A percentile compares a stretch with the other conserved stretches of the same genome.
phyloP scores from a whole-genome alignment of 30 jellyfish, hydroid and myxozoan genomes.

The Calvadosia cruxmelitensis region DNA sequence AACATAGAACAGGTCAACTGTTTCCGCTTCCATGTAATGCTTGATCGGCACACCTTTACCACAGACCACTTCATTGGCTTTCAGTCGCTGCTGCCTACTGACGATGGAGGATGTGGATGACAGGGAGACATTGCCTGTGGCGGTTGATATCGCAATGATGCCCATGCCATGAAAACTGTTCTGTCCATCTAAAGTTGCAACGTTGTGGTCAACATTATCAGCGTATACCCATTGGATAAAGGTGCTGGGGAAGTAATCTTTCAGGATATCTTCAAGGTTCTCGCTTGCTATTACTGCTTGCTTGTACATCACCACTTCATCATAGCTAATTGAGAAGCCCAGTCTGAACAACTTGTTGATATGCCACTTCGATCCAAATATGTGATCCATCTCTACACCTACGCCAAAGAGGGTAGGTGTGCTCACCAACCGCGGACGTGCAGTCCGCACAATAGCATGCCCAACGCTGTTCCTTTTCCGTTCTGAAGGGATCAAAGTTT shows the following conservation, averaged over 20 bases:
- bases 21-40: no score
- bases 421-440: constrained; percentile 11
- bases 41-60: no score
- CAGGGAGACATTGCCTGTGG: no score
- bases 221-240: constrained; percentile 12
- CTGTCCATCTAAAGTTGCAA: constrained; percentile 6
- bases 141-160: neutral
- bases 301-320: constrained; percentile 8
- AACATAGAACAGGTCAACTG: neutral
- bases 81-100: no score
- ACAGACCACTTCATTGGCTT: no score
- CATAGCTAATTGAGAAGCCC: constrained; percentile 8
- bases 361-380: no score
- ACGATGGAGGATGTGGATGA: no score
- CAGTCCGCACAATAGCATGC: constrained; percentile 5
- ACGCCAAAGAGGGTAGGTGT: constrained; percentile 8
- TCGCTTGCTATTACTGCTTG: neutral
- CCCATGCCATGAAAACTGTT: constrained; percentile 9
- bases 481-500: constrained; percentile 8
- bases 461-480: constrained; percentile 9
- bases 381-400: neutral
- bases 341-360: constrained; percentile 4
- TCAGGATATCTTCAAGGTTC: neutral
- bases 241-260: no score
- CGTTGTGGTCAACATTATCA: constrained; percentile 14